Percentiles rank a stretch among this genome's conserved stretches.
Evolutionary conservation across 2,888 invertebrate genomes (phyloP).

Genomic region (Orgyia antiqua): DNA sequence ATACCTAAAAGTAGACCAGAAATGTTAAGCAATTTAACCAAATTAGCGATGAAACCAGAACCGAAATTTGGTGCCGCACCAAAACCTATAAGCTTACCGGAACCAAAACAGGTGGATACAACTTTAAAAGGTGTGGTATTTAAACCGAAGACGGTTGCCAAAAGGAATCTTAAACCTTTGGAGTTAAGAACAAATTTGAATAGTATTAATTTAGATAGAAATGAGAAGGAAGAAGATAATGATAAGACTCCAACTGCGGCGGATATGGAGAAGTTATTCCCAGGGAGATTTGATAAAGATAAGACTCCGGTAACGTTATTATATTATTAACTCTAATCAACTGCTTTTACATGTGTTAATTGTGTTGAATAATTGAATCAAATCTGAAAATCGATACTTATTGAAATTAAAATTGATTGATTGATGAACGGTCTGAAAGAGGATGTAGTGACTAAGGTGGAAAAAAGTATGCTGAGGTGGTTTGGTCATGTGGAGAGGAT

Average conservation of each 20-base stretch:
- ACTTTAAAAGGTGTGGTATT: slow-evolving; percentile 41
- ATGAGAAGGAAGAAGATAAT: slow-evolving; percentile 63
- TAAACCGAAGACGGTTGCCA: slow-evolving; percentile 56
- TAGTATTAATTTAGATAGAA: slow-evolving; percentile 49
- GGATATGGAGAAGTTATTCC: slow-evolving; percentile 40
- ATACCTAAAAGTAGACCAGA: slow-evolving; percentile 14
- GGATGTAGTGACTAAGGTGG: too few relatives aligned
- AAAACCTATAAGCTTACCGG: slow-evolving; percentile 15
- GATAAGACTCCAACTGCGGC: slow-evolving; percentile 57
- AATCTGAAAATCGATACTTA: too few relatives aligned
- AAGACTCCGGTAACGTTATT: slow-evolving; percentile 68
- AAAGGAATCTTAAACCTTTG: slow-evolving; percentile 71
- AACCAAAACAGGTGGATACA: slow-evolving; percentile 2
- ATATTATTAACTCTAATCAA: too few relatives aligned
- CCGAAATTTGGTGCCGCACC: slow-evolving; percentile 25
- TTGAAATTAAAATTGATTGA: too few relatives aligned
- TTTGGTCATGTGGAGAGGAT: too few relatives aligned
- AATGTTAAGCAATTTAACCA: slow-evolving; percentile 19
- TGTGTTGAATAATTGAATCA: too few relatives aligned
- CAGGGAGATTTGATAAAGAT: slow-evolving; percentile 48
- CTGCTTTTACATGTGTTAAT: too few relatives aligned
- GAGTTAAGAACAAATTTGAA: slow-evolving; percentile 75
- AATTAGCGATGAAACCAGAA: slow-evolving; percentile 23
- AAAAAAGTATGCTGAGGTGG: too few relatives aligned
- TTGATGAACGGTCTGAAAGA: too few relatives aligned